A percentile compares a stretch with the other conserved stretches of the same genome.
phyloP scores from a whole-genome alignment of 2,888 invertebrate species.

The Hofmannophila pseudospretella region DNA sequence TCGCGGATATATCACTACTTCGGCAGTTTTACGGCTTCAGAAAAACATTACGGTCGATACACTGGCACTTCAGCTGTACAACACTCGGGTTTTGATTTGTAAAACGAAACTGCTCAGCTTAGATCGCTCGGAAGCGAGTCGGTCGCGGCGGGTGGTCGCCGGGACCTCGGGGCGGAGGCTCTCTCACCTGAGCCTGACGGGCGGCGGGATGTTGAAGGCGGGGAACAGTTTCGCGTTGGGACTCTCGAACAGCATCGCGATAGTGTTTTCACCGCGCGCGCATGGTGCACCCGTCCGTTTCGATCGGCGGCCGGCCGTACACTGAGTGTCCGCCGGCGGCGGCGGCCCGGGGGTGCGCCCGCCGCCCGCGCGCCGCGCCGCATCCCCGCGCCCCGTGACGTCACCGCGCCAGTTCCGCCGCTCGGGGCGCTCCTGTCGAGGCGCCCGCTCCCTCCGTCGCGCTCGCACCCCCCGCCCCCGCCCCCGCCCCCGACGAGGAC shows the following conservation, averaged over 20 bases:
- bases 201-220: conserved; percentile 84
- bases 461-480: conserved; percentile 9
- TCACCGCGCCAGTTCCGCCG: conserved; percentile 9
- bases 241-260: conserved; percentile 84
- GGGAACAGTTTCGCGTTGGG: conserved; percentile 84
- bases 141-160: conserved; percentile 16
- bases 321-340: conserved; percentile 48
- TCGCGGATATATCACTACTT: conserved; percentile 46
- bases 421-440: conserved; percentile 1
- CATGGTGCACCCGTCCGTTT: conserved; percentile 45
- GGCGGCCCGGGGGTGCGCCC: conserved; percentile 14
- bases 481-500: neutral
- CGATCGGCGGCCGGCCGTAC: conserved; percentile 55
- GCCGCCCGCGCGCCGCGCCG: neutral
- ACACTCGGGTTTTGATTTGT: conserved; percentile 2
- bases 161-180: conserved; percentile 19
- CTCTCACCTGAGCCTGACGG: conserved; percentile 77
- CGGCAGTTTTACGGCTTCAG: conserved; percentile 49
- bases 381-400: conserved; percentile 10
- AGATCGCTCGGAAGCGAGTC: too few species aligned
- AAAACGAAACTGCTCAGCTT: neutral
- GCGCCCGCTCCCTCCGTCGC: conserved; percentile 17
- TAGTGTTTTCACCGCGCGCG: conserved; percentile 60
- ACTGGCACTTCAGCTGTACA: conserved; percentile 33
- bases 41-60: conserved; percentile 31